Evolutionary conservation across 2,888 invertebrate species (phyloP), one percentile per base, ranked within the genome.

Genomic region (Congeria kusceri): DNA sequence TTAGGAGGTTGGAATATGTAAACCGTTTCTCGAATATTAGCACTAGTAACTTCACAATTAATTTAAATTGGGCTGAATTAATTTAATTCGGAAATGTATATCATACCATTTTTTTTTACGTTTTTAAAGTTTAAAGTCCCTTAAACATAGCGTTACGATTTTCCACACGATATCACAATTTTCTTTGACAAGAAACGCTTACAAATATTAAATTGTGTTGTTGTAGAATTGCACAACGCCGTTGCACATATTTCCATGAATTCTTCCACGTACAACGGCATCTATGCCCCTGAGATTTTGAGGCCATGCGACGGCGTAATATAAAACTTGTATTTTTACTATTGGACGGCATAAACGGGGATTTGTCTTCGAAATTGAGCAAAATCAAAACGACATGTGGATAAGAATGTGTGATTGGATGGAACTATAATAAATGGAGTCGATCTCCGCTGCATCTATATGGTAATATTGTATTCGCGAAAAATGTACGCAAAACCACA

Each of bases 361-460:
- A 77, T 77, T 77, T 71, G 77, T 77, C 64, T 67, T 59, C 39
- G 28, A 72, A 80, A 80, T 80, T 80, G 72, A 68, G 53, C 67
- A 77, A 80, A 76, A 80, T 80, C 76, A 80, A 80, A 77, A 77
- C 73, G 76, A 69, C 69, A 65, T 69, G 58, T 64, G 69, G 76
- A 56, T 57, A 56, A 63, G 62, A 61, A 66, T 32, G 66, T 63
- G 63, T 73, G 80, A 80, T 80, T 76, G 80, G 80, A 80, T 77
- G 75, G 80, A 80, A 80, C 72, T 80, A 80, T 80, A 80, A 80
- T 80, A 80, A 80, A 80, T 80, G 76, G 75, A 25, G 49, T 53
- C 68, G 56, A 56, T 80, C 68, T 80, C 80, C 73, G 44, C 5
- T 27, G 65, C 76, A 80, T 80, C 80, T 80, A 80, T 80, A 80